phyloP scores from a whole-genome alignment of 2,888 invertebrate species.

The Tipula helvola region DNA sequence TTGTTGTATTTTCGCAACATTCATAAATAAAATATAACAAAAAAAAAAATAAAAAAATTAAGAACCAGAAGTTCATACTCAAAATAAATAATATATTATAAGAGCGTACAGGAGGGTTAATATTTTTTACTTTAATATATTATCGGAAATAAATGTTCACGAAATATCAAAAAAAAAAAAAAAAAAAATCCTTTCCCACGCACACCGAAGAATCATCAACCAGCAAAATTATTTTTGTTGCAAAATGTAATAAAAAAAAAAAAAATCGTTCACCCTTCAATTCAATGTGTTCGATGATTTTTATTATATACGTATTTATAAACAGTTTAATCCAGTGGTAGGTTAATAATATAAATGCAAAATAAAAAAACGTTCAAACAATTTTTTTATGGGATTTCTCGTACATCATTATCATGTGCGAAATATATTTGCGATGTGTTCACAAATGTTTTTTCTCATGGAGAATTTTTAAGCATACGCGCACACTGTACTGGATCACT shows the following conservation, averaged over 20 bases:
- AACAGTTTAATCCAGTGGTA: not conserved
- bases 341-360: not conserved
- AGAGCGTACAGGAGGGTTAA: not conserved
- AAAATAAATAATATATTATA: not conserved
- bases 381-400: not conserved
- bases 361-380: not conserved
- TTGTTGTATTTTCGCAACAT: not conserved
- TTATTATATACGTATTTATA: not conserved
- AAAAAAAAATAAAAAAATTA: not conserved
- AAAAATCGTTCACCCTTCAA: not conserved
- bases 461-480: not conserved
- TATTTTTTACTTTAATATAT: not conserved
- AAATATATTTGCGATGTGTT: not conserved
- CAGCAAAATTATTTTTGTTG: not conserved
- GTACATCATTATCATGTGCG: not conserved
- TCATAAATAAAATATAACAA: not conserved
- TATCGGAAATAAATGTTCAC: not conserved
- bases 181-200: not conserved
- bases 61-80: not conserved
- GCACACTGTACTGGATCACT: not conserved
- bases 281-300: not conserved
- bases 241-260: not conserved
- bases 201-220: not conserved
- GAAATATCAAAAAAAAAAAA: not conserved
- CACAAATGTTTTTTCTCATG: not conserved